Base-by-base conservation (phyloP, 2,888 invertebrate species). In the Andrena trimmerana region DNA sequence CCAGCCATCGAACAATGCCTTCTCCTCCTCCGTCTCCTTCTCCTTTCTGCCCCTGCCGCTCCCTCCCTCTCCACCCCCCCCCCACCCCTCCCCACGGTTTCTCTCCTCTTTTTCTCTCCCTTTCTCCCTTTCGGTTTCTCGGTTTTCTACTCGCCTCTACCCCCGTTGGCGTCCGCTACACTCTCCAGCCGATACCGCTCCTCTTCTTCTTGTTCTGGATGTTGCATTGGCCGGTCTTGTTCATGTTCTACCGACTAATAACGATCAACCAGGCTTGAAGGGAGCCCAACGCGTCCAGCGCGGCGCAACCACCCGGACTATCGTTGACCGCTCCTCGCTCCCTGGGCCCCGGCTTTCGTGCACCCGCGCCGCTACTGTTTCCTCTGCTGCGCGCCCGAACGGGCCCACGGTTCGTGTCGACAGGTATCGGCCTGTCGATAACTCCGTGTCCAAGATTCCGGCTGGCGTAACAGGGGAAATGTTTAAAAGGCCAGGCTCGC, bases 1-100 rank as follows among this genome's bases (percentile, higher is more conserved):
- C 83, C 77, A 72, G 81, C 76, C 72, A 80, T 63, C 85, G 88
- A 91, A 90, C 90, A 91, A 90, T 89, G 83, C 86, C 82, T 78
- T 81, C 81, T 66, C 69, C 74, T 73, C 27, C 27, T 80, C 68
- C 66, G 75, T 3, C 42, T 42, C 42, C 42, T 42, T 42, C 42
- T 42, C 16, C 42, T 42, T 42, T 42, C 42, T 42, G 42, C 42
- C 16, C 42, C 42, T 16, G 42, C 52, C 16, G 20, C 48, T 42
- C 59, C 8, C 20, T 24, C 24, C 20, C 50, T 29, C 66, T 29
- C 54, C 70, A 60, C 31, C 48, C 74, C 75, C 59, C 31, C 52
- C 52, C n/a, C 29, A 13, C 29, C 48, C 75, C 75, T 52, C 52
- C 59, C 52, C 20, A 60, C 27, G 10, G 52, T 52, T n/a, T 16